A percentile compares a stretch with the other conserved stretches of the same genome.
These are phyloP conservation scores for Tetramorium simillimum DNA, from an alignment of 1,140 invertebrate genomes.

Conservation along the genomic window DNA sequence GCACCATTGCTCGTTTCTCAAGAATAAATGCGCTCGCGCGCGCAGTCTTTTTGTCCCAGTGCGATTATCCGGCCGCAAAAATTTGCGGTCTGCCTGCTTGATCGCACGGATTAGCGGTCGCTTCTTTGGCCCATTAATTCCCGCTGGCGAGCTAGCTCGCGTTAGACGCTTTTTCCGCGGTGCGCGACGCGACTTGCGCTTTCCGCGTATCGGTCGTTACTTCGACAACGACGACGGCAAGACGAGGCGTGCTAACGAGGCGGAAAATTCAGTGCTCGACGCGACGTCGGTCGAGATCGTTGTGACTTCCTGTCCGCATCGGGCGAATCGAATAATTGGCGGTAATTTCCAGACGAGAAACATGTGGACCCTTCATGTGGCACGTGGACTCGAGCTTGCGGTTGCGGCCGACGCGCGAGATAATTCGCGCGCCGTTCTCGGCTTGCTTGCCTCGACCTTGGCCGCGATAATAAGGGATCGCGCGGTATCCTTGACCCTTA, in stretches of 20 bases:
- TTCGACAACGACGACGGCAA: slow-evolving; percentile 29
- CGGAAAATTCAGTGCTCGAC: slow-evolving; percentile 33
- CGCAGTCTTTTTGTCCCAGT: slow-evolving; percentile 29
- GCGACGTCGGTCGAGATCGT: not conserved
- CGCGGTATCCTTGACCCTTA: slow-evolving; percentile 7
- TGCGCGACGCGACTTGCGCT: slow-evolving; percentile 24
- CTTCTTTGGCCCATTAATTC: slow-evolving; percentile 79
- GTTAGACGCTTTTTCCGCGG: slow-evolving; percentile 69
- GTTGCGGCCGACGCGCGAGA: slow-evolving; percentile 21
- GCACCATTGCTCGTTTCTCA: slow-evolving; percentile 4
- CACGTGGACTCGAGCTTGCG: slow-evolving; percentile 28
- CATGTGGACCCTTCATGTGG: not conserved
- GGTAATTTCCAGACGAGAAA: slow-evolving; percentile 21
- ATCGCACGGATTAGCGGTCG: slow-evolving; percentile 79
- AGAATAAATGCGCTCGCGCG: slow-evolving; percentile 29
- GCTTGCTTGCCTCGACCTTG: slow-evolving; percentile 9
- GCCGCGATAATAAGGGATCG: slow-evolving; percentile 28
- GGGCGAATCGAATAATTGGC: slow-evolving; percentile 32
- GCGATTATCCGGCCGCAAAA: slow-evolving; percentile 76
- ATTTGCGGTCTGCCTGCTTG: slow-evolving; percentile 70
- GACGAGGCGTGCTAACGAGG: slow-evolving; percentile 36
- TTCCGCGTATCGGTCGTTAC: slow-evolving; percentile 43
- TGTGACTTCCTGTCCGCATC: not conserved
- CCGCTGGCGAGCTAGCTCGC: slow-evolving; percentile 50
- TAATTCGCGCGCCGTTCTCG: slow-evolving; percentile 36